These are phyloP conservation scores for Esox lucius DNA, from an alignment of 2,797 vertebrate species.

Conservation along the genomic window DNA sequence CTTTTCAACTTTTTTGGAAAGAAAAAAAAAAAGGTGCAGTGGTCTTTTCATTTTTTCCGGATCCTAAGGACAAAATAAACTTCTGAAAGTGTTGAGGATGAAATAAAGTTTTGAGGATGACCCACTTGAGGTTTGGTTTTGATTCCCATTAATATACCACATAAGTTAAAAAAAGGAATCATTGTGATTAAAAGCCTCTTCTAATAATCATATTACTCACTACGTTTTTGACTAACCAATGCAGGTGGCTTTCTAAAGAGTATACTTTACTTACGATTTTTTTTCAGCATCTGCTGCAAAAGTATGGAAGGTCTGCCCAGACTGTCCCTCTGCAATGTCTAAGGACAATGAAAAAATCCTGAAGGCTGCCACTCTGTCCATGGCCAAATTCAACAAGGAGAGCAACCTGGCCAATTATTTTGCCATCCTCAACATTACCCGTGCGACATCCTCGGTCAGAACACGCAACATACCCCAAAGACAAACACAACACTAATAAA, in stretches of 20 bases:
- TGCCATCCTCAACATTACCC: slow-evolving; percentile 53
- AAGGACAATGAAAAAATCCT: slow-evolving; percentile 22
- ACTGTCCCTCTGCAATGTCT: slow-evolving; percentile 36
- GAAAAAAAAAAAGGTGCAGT: no score
- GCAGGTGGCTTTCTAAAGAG: not conserved
- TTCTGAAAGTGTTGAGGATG: not conserved
- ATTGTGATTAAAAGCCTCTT: not conserved
- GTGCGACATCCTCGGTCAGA: slow-evolving; percentile 52
- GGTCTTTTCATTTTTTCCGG: no score
- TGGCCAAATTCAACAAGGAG: slow-evolving; percentile 72
- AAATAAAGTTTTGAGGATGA: not conserved
- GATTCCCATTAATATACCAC: not conserved
- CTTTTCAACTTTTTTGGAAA: no score
- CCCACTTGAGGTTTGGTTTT: not conserved
- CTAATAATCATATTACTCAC: not conserved
- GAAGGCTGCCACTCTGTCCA: slow-evolving; percentile 39
- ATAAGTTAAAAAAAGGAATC: not conserved
- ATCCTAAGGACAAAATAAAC: no score
- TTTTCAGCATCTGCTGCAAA: slow-evolving; percentile 53
- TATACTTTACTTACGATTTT: not conserved
- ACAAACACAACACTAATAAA: no score
- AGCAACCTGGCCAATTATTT: slow-evolving; percentile 61
- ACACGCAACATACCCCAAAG: not conserved
- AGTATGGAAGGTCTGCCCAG: slow-evolving; percentile 39
- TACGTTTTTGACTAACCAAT: not conserved